A percentile compares a stretch with the other conserved stretches of the same genome.
These are phyloP conservation scores for Cossypha heuglini DNA, from an alignment of 2,797 vertebrate genomes.

Conservation along the genomic window DNA sequence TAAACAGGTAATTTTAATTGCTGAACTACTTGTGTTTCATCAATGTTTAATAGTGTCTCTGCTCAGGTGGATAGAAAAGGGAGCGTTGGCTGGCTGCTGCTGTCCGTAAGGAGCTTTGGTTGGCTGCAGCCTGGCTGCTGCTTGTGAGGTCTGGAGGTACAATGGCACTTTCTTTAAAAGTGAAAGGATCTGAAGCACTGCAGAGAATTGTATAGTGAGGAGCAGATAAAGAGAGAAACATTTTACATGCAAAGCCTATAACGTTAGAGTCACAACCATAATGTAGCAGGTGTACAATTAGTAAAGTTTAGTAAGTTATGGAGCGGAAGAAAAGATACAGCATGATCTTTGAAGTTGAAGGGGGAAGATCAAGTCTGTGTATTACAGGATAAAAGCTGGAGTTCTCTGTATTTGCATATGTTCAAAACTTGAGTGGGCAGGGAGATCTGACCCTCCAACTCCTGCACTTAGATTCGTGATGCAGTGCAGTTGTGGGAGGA, in stretches of 20 bases:
- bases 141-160: conserved; percentile 53
- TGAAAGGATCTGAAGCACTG: conserved; percentile 21
- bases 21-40: conserved; percentile 42
- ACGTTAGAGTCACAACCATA: neutral
- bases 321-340: neutral
- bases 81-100: conserved; percentile 53
- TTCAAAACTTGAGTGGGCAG: neutral
- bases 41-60: conserved; percentile 56
- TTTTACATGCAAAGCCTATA: neutral
- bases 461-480: neutral
- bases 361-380: neutral
- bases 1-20: conserved; percentile 39
- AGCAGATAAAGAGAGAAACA: neutral
- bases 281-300: neutral
- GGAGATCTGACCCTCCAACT: neutral
- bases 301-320: neutral
- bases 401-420: neutral
- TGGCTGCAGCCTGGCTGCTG: conserved; percentile 55
- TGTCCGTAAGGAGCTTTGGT: conserved; percentile 48
- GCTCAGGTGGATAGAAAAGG: conserved; percentile 59
- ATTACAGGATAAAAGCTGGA: neutral
- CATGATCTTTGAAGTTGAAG: neutral
- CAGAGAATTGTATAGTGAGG: neutral
- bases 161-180: conserved; percentile 44
- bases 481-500: neutral